Base-by-base conservation (phyloP, 2,113 vertebrate species). In the Garra rufa region DNA sequence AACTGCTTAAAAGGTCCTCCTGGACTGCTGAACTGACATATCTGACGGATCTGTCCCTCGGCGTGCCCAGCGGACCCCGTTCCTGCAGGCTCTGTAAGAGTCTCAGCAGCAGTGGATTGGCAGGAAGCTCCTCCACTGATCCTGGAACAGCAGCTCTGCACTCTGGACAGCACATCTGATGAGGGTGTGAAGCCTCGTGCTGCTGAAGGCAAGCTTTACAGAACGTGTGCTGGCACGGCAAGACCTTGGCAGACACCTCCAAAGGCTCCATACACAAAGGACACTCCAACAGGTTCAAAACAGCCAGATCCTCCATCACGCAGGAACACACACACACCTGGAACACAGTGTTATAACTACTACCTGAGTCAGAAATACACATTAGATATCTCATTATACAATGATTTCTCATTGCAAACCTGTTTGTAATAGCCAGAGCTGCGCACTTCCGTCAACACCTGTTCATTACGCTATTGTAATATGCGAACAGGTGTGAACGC, bases 171-270 rank as follows among this genome's bases (percentile, higher is more conserved):
- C 95, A 86, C 65, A 98, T 92, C 89, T 95, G 96, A 87, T 95
- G 93, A 85, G 91, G 92, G 13, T 87, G 26, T 41, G 94, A 92
- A 52, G 93, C 93, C 90, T 96, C 92, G 79, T 96, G 95, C 88
- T 92, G 93, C 92, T 95, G 96, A 73, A 99, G 94, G 85, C 97
- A 98, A 48, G 95, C 91, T 85, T 95, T 92, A 88, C 97, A 99
- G 95, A 98, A 98, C 0, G 96, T 98, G 91, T 98, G 97, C 92
- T 99, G 97, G 93, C 98, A 99, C n/a, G 98, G 97, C 69, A 99
- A 93, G 76, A 99, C 96, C 91, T 96, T 98, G 1, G 97, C 96
- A 0, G 96, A 96, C 87, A 87, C 92, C 1, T 97, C 96, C 41
- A 99, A 94, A 88, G 93, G 96, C 79, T 97, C 94, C 9, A 93